Conservation (phyloP, 1,140 invertebrate genomes). For the Tribolium castaneum region DNA sequence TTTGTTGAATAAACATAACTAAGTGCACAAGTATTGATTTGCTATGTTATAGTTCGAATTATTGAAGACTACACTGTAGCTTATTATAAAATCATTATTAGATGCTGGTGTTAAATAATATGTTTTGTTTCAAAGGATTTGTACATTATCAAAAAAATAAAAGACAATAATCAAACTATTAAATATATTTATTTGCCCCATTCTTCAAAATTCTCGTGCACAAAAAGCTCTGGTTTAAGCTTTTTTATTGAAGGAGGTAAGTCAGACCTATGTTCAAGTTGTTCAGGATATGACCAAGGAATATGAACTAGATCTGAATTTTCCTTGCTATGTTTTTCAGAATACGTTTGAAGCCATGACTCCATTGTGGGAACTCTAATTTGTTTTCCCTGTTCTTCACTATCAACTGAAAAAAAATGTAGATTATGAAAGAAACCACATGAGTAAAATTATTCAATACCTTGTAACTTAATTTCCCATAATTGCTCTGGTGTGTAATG, state of each 20-base stretch:
- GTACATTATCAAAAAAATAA: not conserved
- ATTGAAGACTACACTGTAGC: no score
- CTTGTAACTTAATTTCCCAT: conserved; percentile 66
- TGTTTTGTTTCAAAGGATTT: no score
- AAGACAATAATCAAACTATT: not conserved
- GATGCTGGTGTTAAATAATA: no score
- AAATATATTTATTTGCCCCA: conserved; percentile 65
- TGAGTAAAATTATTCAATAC: conserved; percentile 61
- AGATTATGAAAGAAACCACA: not conserved
- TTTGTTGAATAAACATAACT: no score
- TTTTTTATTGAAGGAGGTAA: conserved; percentile 72
- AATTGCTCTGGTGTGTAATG: conserved; percentile 72
- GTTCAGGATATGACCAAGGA: conserved; percentile 68
- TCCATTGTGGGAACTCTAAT: conserved; percentile 62
- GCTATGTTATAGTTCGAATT: no score
- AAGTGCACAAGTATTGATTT: no score
- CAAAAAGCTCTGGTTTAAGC: conserved; percentile 67
- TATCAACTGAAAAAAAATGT: conserved; percentile 59
- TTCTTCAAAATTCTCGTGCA: conserved; percentile 64
- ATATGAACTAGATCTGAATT: conserved; percentile 61
- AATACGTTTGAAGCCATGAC: conserved; percentile 65
- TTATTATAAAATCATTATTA: no score
- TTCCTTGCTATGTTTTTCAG: conserved; percentile 62
- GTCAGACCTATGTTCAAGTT: conserved; percentile 65
- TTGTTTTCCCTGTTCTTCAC: conserved; percentile 54